Evolutionary conservation across 2,888 invertebrate species (phyloP), one percentile per base, ranked within the genome.

Genomic region (Rhaphigaster nebulosa): DNA sequence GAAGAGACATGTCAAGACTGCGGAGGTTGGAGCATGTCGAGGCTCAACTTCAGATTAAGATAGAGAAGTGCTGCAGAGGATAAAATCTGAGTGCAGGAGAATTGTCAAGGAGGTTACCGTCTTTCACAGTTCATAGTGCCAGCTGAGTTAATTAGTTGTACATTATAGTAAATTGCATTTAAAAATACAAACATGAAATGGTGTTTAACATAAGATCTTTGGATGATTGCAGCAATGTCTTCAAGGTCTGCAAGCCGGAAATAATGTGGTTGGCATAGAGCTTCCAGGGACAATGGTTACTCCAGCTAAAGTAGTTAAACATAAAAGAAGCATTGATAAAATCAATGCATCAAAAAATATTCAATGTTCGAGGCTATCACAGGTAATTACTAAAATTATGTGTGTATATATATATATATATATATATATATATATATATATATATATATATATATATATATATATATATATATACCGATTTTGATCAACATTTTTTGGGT

Each of bases 221-320:
- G 65, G 6, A 45, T 88, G 50, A 88, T 92, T 91, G 20, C 91
- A 92, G 92, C 91, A 91, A 91, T 92, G 91, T 70, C 91, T 92
- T 50, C 92, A 91, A 84, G 91, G 91, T 45, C 87, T 91, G 4
- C 92, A 92, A 87, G 89, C 90, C 10, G 88, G 87, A 3, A 80
- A 54, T 45, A 80, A 90, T 34, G 54, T 90, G 26, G 60, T 90
- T 54, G 84, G 84, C 5, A 84, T 90, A 38, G 90, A 90, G 29
- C 38, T 90, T 13, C 90, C 90, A 26, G 84, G 45, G 13, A 87
- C 90, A 52, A 84, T 90, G 80, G 90, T 80, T 18, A 84, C 90
- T 34, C 90, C 90, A 84, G 90, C 56, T 38, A 90, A 90, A 60
- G 80, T 90, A 56, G 65, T 90, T 38, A 90, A 90, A 38, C 90